Base-by-base conservation (phyloP, 2,888 invertebrate genomes). In the Eilema depressum region DNA sequence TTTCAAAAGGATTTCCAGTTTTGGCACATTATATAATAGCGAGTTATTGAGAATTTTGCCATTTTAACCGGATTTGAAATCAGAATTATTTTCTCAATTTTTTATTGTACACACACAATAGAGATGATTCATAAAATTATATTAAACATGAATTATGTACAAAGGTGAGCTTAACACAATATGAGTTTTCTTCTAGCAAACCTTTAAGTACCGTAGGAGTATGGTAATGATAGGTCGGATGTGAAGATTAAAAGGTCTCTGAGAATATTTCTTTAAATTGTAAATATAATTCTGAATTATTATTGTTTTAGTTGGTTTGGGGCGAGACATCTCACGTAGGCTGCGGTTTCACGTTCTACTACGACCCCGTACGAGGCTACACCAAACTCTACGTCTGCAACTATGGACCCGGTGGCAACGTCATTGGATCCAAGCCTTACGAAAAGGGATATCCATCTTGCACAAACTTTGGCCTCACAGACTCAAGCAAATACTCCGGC, bases 351-450 rank as follows among this genome's bases (percentile, higher is more conserved):
- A 96, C 98, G 0, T 98, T 97, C 92, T 98, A 97, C 93, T 97
- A 97, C 86, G 97, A 98, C 84, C 96, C 96, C 2, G 77, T 89
- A 3, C 94, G 96, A 81, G 98, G 98, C 81, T 98, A 97, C 90
- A 97, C 97, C 79, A 98, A 97, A 91, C 96, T 97, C 73, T 98
- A 98, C 92, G 97, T 98, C 68, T 98, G 98, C 96, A 98, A 98
- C 94, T 98, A 98, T 86, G 98, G 98, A 69, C 97, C 98, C 17
- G 97, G 97, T 76, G 98, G 98, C 76, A 98, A 98, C 86, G 96
- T 98, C 68, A 96, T 97, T 77, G 98, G 98, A 77, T 96, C 96
- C 85, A 96, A 96, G 76, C 98, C 98, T 17, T 98, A 98, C 89
- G 96, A 97, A 88, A 96, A 96, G 84, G 98, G 98, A 66, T 96